Evolutionary conservation across 2,797 vertebrate species (phyloP).

Genomic region (Hypotaenidia philippensis): DNA sequence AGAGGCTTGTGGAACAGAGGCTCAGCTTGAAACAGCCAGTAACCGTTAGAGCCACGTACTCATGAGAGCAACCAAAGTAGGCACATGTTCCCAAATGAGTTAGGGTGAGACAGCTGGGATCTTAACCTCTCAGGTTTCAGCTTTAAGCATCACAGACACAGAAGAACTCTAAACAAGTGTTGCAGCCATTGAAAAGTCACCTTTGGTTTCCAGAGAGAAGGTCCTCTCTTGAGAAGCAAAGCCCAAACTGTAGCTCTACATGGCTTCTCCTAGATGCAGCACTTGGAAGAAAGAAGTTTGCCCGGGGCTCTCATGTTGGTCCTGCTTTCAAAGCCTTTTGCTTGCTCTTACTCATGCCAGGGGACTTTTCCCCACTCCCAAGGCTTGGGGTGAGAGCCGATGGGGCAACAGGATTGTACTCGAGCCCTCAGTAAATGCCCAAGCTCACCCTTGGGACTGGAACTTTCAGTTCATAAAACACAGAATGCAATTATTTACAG

Average conservation of each 20-base stretch:
- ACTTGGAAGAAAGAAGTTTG: neutral
- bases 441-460: neutral
- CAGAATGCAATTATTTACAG: slow-evolving; percentile 49
- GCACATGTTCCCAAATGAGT: neutral
- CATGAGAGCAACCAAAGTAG: neutral
- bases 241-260: rapidly evolving
- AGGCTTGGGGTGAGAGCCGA: neutral
- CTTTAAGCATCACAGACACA: neutral
- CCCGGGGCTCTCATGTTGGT: neutral
- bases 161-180: neutral
- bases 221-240: neutral
- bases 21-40: neutral
- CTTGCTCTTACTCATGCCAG: neutral
- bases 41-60: neutral
- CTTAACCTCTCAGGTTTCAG: neutral
- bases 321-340: neutral
- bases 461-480: neutral
- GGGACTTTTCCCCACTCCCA: neutral
- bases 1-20: neutral
- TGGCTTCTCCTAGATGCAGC: neutral
- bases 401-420: neutral
- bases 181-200: neutral
- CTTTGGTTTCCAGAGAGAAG: neutral
- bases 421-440: neutral
- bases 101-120: neutral